Base-by-base conservation (phyloP, 2,888 invertebrate genomes). In the Criorhina ranunculi region DNA sequence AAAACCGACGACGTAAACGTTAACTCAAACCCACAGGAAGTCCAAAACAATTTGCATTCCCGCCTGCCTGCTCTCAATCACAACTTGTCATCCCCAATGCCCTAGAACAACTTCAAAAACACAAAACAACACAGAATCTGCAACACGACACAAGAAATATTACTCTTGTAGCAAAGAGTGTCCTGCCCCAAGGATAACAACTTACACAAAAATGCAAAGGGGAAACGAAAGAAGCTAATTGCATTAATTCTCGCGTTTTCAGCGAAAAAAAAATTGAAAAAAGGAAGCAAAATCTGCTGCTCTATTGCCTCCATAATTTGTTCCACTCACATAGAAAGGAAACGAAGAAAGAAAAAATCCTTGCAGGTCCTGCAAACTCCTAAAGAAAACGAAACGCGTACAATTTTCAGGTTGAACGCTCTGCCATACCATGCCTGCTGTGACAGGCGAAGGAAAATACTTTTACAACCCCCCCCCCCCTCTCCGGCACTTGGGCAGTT, bases 191-290 rank as follows among this genome's bases (percentile, higher is more conserved):
- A 64, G 79, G 79, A 79, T 79, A 78, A 64, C 78, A 83, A 78
- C 67, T 83, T 62, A 73, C 67, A 69, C n/a, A n/a, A n/a, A n/a
- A 79, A 62, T 73, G 66, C 67, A 73, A 62, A 49, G 29, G 40
- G 60, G 35, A 49, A 79, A 75, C 60, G 62, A 73, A 78, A 64
- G 79, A 79, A 83, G 79, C 73, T 83, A 83, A 83, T 83, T 83
- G 83, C 79, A 83, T 83, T 83, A 83, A 79, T 83, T 83, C 69
- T 79, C 83, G 83, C 79, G 83, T 79, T 83, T 69, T 79, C 83
- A 83, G 57, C 73, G 11, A 83, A 78, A 53, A 62, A 67, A 11
- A 62, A n/a, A n/a, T n/a, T n/a, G n/a, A 17, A 75, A 42, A 64
- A 42, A 64, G 29, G 5, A 69, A 69, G 37, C 29, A 75, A 69